Percentiles rank a stretch among this genome's conserved stretches.
These are phyloP conservation scores for Cichlasoma orientale DNA, from an alignment of 2,797 vertebrate genomes.

Conservation along the genomic window DNA sequence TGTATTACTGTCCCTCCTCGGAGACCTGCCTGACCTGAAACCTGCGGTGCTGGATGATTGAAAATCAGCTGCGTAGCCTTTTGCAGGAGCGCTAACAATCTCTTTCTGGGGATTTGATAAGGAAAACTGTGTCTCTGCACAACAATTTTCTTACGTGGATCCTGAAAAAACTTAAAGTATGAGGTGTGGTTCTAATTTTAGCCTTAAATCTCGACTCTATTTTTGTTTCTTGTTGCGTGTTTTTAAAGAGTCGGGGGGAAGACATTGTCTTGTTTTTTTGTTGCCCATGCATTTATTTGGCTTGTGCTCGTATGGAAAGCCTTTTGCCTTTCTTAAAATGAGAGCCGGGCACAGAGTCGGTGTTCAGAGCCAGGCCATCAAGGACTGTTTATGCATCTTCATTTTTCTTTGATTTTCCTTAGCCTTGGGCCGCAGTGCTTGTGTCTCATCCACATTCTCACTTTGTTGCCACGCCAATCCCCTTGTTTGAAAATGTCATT, in stretches of 20 bases:
- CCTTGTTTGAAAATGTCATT: constrained; percentile 70
- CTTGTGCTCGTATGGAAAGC: constrained; percentile 6
- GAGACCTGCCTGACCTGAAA: constrained; percentile 70
- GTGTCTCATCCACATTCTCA: constrained; percentile 22
- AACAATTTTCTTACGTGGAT: constrained; percentile 39
- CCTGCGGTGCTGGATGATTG: constrained; percentile 78
- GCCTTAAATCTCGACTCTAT: constrained; percentile 27
- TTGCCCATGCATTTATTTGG: constrained; percentile 1
- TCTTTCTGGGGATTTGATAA: constrained; percentile 66
- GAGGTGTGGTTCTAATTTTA: constrained; percentile 42
- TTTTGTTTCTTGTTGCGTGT: background rate
- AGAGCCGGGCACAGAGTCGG: constrained; percentile 10
- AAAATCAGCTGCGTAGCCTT: constrained; percentile 72
- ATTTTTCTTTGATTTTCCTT: constrained; percentile 42
- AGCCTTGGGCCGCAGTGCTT: constrained; percentile 9
- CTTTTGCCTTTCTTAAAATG: constrained; percentile 13
- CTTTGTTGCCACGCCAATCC: constrained; percentile 43
- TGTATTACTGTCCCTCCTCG: constrained; percentile 71
- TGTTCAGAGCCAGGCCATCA: constrained; percentile 34
- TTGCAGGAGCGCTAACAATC: constrained; percentile 60
- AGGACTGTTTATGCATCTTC: constrained; percentile 37
- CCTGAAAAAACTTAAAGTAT: constrained; percentile 15
- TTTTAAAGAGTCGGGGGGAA: background rate
- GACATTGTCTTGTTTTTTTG: background rate
- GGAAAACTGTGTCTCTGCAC: constrained; percentile 38